These are phyloP conservation scores for Reinhardtius hippoglossoides DNA, from an alignment of 2,113 vertebrate genomes.

Conservation along the genomic window DNA sequence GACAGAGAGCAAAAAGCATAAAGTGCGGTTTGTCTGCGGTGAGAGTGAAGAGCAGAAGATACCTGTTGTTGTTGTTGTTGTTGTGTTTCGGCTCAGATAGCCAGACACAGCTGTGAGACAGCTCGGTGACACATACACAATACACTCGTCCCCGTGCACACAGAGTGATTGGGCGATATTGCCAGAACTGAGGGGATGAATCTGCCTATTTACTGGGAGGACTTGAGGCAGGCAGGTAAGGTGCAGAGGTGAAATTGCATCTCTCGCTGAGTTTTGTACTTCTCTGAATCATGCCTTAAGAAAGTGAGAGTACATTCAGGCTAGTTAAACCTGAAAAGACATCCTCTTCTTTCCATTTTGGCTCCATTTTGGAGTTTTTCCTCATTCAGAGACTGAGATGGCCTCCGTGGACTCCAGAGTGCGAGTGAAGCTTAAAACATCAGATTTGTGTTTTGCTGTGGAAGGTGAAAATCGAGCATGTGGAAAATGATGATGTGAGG, in stretches of 20 bases:
- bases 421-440: background rate
- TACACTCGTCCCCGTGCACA: slow-evolving; percentile 60
- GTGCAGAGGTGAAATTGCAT: slow-evolving; percentile 22
- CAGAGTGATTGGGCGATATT: slow-evolving; percentile 51
- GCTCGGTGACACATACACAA: slow-evolving; percentile 66
- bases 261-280: slow-evolving; percentile 21
- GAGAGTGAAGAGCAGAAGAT: slow-evolving; percentile 58
- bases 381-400: background rate
- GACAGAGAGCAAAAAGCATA: slow-evolving; percentile 57
- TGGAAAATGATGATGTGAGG: slow-evolving; percentile 2
- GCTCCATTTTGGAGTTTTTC: background rate
- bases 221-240: slow-evolving; percentile 20
- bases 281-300: slow-evolving; percentile 10
- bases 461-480: background rate
- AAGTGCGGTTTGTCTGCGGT: slow-evolving; percentile 50
- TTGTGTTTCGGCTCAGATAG: slow-evolving; percentile 64
- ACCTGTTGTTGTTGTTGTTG: slow-evolving; percentile 48
- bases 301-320: slow-evolving; percentile 16
- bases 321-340: slow-evolving; percentile 8
- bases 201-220: slow-evolving; percentile 46
- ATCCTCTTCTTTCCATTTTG: background rate
- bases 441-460: background rate
- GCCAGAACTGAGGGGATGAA: slow-evolving; percentile 42
- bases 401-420: background rate
- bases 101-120: slow-evolving; percentile 57